Conservation (phyloP, 92 coral and sea anemone species). For the Phenganax marumi region DNA sequence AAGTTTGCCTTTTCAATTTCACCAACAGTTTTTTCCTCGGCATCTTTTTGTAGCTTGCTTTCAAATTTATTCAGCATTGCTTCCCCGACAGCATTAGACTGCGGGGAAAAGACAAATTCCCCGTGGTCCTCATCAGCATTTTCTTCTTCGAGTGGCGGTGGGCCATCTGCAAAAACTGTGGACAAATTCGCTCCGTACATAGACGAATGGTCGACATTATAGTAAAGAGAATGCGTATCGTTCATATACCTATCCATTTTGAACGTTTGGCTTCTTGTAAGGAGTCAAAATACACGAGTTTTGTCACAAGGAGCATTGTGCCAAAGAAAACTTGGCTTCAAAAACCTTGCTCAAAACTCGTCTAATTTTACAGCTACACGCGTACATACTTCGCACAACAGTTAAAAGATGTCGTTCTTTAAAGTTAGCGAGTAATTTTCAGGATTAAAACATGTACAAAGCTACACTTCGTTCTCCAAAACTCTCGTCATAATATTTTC, state of each 20-base stretch:
- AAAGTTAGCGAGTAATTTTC: neutral
- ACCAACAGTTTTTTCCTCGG: neutral
- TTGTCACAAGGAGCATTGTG: neutral
- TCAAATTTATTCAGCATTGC: constrained; percentile 39
- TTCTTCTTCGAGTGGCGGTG: constrained; percentile 95
- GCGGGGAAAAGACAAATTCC: constrained; percentile 70
- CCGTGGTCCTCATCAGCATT: constrained; percentile 76
- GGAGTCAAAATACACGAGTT: neutral
- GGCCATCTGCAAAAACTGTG: constrained; percentile 91
- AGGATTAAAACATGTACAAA: neutral
- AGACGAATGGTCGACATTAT: constrained; percentile 76
- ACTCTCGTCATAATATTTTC: constrained; percentile 1
- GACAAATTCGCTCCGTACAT: constrained; percentile 93
- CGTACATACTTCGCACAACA: neutral
- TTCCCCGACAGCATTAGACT: constrained; percentile 37
- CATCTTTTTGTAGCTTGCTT: constrained; percentile 36
- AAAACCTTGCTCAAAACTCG: neutral
- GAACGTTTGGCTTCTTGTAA: constrained; percentile 8
- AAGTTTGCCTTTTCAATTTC: neutral
- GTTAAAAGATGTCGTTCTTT: neutral
- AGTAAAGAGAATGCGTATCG: constrained; percentile 65
- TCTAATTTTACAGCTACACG: neutral
- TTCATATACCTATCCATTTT: constrained; percentile 43
- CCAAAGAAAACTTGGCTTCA: neutral
- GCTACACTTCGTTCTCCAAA: neutral